phyloP scores from a whole-genome alignment of 1,140 invertebrate species.

The Ooceraea biroi region DNA sequence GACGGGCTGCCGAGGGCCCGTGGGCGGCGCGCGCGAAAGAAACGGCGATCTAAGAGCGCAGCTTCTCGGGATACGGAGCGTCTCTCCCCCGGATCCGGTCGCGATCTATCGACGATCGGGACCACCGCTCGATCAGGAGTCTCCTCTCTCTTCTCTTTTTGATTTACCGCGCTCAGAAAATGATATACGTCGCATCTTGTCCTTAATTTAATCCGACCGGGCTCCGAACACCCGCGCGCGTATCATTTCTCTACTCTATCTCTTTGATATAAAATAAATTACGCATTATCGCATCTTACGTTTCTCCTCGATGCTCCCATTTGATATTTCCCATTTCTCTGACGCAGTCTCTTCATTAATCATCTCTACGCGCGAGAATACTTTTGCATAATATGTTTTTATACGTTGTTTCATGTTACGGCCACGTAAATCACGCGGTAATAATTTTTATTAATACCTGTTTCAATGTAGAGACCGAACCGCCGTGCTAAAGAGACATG shows the following conservation, averaged over 20 bases:
- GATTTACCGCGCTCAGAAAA: neutral
- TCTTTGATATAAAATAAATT: neutral
- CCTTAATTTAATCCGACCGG: neutral
- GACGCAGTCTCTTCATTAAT: neutral
- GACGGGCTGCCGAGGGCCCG: constrained; percentile 2
- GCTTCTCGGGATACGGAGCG: constrained; percentile 10
- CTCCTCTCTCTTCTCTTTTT: constrained; percentile 16
- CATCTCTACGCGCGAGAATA: constrained; percentile 3
- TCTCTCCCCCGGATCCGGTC: constrained; percentile 26
- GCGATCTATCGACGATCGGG: constrained; percentile 34
- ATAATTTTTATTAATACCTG: neutral
- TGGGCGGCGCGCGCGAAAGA: constrained; percentile 49
- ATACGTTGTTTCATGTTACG: neutral
- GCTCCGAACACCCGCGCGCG: neutral
- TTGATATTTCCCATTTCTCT: too few relatives aligned
- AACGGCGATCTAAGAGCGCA: constrained; percentile 46
- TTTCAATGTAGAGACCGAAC: constrained; percentile 4
- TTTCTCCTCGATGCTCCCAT: neutral
- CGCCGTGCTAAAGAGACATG: neutral
- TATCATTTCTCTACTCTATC: neutral
- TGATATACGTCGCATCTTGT: neutral
- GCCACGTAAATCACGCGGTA: neutral
- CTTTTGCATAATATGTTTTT: constrained; percentile 11
- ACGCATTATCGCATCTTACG: neutral
- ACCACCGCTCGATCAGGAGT: constrained; percentile 31